These are phyloP conservation scores for Parus major DNA, from an alignment of 2,113 vertebrate genomes.

Conservation along the genomic window DNA sequence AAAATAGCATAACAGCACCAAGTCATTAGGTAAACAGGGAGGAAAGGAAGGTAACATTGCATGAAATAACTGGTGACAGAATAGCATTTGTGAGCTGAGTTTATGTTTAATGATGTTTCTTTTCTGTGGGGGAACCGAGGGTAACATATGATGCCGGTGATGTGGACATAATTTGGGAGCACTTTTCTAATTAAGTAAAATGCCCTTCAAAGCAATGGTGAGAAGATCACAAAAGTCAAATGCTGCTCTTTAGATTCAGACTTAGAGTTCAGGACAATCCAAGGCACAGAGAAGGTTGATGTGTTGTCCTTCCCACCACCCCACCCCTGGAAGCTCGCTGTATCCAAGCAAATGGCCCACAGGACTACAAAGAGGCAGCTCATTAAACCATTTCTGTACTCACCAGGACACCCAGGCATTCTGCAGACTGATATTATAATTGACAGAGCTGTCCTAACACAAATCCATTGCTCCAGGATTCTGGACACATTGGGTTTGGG, in stretches of 20 bases:
- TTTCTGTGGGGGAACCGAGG: not conserved
- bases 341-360: not conserved
- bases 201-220: not conserved
- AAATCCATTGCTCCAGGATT: conserved; percentile 2
- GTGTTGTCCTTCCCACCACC: not conserved
- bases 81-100: not conserved
- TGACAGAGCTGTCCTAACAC: conserved; percentile 4
- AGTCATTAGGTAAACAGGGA: conserved; percentile 43
- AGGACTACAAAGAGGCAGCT: not conserved
- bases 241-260: not conserved
- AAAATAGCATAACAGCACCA: conserved; percentile 11
- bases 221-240: not conserved
- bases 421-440: conserved; percentile 1
- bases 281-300: not conserved
- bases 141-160: not conserved
- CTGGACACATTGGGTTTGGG: not conserved
- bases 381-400: not conserved
- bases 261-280: not conserved
- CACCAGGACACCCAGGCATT: not conserved
- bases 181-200: conserved; percentile 23
- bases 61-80: conserved; percentile 49
- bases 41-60: conserved; percentile 24
- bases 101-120: conserved; percentile 34
- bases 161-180: not conserved
- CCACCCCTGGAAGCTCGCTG: not conserved